Conservation (phyloP, 1,140 invertebrate genomes). For the Frieseomelitta varia region DNA sequence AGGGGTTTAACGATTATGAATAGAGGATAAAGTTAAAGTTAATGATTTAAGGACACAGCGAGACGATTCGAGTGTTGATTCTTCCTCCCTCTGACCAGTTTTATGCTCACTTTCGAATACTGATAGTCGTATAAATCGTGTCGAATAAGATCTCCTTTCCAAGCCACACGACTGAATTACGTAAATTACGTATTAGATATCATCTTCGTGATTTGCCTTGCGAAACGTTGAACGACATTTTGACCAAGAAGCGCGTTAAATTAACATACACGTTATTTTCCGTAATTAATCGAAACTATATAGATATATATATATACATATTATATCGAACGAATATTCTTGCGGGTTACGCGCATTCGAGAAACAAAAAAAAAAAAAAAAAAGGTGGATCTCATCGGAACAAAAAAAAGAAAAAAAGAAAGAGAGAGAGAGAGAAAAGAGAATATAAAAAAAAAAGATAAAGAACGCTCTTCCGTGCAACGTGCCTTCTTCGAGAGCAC, state of each 20-base stretch:
- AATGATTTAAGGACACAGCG: background rate
- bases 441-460: background rate
- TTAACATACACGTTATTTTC: constrained; percentile 30
- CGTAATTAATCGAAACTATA: background rate
- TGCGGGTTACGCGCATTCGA: background rate
- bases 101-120: constrained; percentile 22
- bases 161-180: constrained; percentile 36
- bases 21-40: background rate
- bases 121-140: background rate
- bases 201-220: constrained; percentile 41
- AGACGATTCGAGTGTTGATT: background rate
- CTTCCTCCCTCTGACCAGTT: constrained; percentile 31
- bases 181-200: background rate
- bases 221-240: constrained; percentile 24
- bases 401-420: background rate
- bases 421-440: too few species aligned
- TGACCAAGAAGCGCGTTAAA: constrained; percentile 37
- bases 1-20: background rate
- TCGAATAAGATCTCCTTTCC: constrained; percentile 8
- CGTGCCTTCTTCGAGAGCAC: constrained; percentile 73
- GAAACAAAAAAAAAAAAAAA: background rate
- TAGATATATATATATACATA: too few species aligned
- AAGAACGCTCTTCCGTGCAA: constrained; percentile 77
- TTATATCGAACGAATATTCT: background rate
- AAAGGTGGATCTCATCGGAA: constrained; percentile 3